Evolutionary conservation across 1,140 invertebrate species (phyloP).

Genomic region (Varroa destructor): DNA sequence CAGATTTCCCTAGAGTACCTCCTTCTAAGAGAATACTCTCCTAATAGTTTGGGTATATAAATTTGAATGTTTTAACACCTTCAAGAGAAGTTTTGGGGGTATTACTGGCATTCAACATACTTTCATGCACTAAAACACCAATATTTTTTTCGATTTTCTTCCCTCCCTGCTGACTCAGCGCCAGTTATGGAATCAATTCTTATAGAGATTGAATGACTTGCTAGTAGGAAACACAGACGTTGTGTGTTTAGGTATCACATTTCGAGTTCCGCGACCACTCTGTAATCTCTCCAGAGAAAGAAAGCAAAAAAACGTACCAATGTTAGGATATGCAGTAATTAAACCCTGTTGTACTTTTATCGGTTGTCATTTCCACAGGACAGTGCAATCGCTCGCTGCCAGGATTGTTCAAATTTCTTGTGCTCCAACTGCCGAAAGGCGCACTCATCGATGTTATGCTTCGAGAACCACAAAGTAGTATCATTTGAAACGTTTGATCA

Average conservation of each 20-base stretch:
- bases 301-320: no score
- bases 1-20: background rate
- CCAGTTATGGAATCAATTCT: no score
- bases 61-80: constrained; percentile 20
- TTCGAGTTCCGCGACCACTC: no score
- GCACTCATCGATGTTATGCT: constrained; percentile 79
- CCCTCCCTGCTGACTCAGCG: no score
- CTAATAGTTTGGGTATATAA: background rate
- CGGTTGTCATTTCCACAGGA: constrained; percentile 47
- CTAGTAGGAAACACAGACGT: no score
- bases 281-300: no score
- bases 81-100: background rate
- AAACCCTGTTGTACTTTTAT: no score
- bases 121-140: background rate
- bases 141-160: background rate
- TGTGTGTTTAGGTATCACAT: no score
- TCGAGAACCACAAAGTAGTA: constrained; percentile 66
- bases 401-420: constrained; percentile 80
- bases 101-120: constrained; percentile 26
- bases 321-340: no score
- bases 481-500: constrained; percentile 54
- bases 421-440: constrained; percentile 83
- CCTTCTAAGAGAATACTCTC: background rate
- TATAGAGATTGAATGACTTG: no score
- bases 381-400: constrained; percentile 74